Percentiles rank a stretch among this genome's conserved stretches.
Evolutionary conservation across 2,797 vertebrate species (phyloP).

Genomic region (Crenuchus spilurus): DNA sequence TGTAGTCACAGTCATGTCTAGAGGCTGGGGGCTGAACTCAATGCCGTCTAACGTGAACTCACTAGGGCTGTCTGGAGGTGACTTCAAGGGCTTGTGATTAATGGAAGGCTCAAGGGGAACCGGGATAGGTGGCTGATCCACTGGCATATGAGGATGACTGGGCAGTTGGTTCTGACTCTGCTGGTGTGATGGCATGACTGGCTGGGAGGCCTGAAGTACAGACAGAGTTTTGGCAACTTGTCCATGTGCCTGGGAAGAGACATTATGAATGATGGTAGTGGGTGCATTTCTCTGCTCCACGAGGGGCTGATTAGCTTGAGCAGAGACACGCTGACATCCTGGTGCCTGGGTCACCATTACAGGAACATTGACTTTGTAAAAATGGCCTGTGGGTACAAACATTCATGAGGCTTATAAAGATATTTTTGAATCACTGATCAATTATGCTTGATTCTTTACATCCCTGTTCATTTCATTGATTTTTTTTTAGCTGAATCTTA

Average conservation of each 20-base stretch:
- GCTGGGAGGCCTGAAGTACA: background rate
- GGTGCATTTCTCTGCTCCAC: conserved; percentile 64
- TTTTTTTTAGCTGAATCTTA: too few relatives aligned
- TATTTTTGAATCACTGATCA: background rate
- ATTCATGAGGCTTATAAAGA: background rate
- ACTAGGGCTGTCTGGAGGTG: conserved; percentile 45
- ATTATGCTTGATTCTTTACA: background rate
- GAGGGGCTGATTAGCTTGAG: conserved; percentile 72
- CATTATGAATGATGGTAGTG: conserved; percentile 36
- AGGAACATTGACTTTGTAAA: conserved; percentile 94
- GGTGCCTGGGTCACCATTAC: conserved; percentile 88
- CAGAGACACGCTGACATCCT: conserved; percentile 70
- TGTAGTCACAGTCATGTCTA: conserved; percentile 55
- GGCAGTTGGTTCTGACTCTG: conserved; percentile 25
- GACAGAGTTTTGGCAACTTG: conserved; percentile 48
- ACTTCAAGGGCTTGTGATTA: conserved; percentile 55
- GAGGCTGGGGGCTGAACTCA: conserved; percentile 68
- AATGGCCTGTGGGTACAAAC: conserved; percentile 78
- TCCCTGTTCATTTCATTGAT: too few relatives aligned
- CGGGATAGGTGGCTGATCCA: conserved; percentile 47
- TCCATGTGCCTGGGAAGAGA: conserved; percentile 57
- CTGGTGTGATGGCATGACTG: background rate
- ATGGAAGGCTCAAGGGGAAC: conserved; percentile 54
- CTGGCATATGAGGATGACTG: conserved; percentile 34
- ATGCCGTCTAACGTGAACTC: conserved; percentile 61